These are phyloP conservation scores for Rhinella marina DNA, from an alignment of 2,797 vertebrate genomes.

Conservation along the genomic window DNA sequence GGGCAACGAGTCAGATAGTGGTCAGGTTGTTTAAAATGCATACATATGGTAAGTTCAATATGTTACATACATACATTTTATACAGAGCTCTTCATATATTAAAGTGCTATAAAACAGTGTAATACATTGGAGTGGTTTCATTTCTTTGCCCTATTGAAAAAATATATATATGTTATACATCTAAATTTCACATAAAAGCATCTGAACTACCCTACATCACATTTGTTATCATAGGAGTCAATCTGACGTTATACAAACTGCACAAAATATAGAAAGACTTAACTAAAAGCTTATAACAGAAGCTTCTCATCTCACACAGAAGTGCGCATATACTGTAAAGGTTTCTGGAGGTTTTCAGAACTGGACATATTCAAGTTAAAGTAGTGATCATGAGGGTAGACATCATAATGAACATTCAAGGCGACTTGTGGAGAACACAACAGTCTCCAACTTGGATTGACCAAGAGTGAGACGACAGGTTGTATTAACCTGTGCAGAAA, in stretches of 20 bases:
- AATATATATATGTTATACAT: not conserved
- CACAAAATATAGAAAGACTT: too few species aligned
- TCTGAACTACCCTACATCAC: not conserved
- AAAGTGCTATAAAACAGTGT: slow-evolving; percentile 39
- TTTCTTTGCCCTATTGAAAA: not conserved
- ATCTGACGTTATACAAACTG: too few species aligned
- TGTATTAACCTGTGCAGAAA: not conserved
- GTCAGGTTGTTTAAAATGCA: not conserved
- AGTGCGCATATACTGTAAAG: not conserved
- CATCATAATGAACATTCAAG: not conserved
- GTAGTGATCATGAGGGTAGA: not conserved
- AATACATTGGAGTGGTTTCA: slow-evolving; percentile 31
- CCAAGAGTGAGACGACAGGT: not conserved
- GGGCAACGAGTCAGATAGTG: not conserved
- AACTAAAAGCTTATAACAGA: not conserved
- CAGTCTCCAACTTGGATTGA: not conserved
- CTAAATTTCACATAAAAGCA: not conserved
- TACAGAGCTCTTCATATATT: slow-evolving; percentile 18
- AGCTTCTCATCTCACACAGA: not conserved
- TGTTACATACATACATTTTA: slow-evolving; percentile 18
- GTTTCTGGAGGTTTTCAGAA: not conserved
- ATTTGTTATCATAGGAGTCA: not conserved
- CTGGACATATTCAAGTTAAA: not conserved
- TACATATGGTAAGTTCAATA: not conserved
- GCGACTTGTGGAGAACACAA: not conserved